Evolutionary conservation across 1,140 invertebrate genomes (phyloP), one percentile per base, ranked within the genome.

Genomic region (Dendroctonus valens): DNA sequence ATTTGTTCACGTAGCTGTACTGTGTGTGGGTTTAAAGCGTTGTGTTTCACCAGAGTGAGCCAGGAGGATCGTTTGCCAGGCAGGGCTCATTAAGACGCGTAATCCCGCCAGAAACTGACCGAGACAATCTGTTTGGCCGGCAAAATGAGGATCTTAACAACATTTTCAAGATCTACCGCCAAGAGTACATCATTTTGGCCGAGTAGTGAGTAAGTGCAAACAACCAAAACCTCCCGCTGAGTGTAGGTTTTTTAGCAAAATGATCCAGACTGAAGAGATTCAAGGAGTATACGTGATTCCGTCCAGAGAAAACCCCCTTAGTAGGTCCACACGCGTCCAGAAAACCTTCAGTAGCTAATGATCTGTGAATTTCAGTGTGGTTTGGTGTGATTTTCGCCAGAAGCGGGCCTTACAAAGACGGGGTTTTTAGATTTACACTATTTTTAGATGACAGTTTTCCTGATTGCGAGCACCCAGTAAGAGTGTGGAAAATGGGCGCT

Each of bases 201-300:
- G 90, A 92, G 80, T 91, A 90, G 89, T 91, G 83, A 85, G 85
- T 83, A 8, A 55, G 3, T 3, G 8, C 50, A 52, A 55, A 5
- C 38, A 38, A 3, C 2, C 1, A 51, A 51, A n/a, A 67, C 59
- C 12, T 46, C 66, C 12, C 61, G 40, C 26, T 26, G 26, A 26
- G 26, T 26, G 26, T 68, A 69, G 61, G 46, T 68, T 55, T 72
- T 76, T 72, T 74, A 95, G 92, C 79, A 89, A 93, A 77, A 88
- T 93, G 83, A 81, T 95, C 57, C 87, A 90, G 74, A 89, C 88
- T 59, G 91, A 95, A 81, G 90, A 91, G 77, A 78, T 96, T 42
- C 87, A 87, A 74, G 93, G 94, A 51, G 85, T 96, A 65, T 97
- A 96, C 83, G 89, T 95, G 5, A 93, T 97, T 79, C 94, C 95